Conservation (phyloP, 1,140 invertebrate species). For the Polyergus mexicanus region DNA sequence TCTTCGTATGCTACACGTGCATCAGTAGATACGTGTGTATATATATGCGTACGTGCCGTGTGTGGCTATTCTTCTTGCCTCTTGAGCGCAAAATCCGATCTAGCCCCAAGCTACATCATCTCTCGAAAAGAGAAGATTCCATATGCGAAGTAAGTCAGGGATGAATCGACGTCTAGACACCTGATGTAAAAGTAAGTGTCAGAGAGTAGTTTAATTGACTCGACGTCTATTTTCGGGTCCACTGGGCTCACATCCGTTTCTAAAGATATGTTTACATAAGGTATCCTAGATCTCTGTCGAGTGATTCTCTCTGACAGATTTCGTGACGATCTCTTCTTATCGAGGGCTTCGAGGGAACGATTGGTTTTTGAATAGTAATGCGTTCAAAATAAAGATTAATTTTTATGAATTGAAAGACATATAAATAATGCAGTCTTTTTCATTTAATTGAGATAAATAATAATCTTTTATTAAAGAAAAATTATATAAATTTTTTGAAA, state of each 20-base stretch:
- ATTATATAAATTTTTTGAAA: too few relatives aligned
- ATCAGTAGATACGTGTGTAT: background rate
- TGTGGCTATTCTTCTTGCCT: conserved; percentile 16
- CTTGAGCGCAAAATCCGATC: conserved; percentile 10
- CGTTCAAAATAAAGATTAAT: background rate
- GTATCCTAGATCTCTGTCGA: background rate
- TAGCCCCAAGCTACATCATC: conserved; percentile 1
- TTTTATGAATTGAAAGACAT: background rate
- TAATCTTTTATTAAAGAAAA: too few relatives aligned
- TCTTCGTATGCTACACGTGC: conserved; percentile 24
- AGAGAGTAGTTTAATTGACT: conserved; percentile 2
- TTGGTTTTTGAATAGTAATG: background rate
- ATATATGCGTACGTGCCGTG: too few relatives aligned
- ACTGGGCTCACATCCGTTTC: background rate
- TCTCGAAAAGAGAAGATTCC: conserved; percentile 23
- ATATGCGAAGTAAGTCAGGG: conserved; percentile 27
- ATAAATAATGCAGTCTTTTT: background rate
- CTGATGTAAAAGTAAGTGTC: conserved; percentile 1
- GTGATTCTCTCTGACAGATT: background rate
- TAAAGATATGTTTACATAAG: conserved; percentile 1
- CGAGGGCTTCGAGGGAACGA: background rate
- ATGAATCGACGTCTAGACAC: background rate
- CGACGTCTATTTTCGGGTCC: conserved; percentile 11
- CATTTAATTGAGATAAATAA: too few relatives aligned
- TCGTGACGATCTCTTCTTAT: background rate